Evolutionary conservation across 2,888 invertebrate species (phyloP).

Genomic region (Crioceris asparagi): DNA sequence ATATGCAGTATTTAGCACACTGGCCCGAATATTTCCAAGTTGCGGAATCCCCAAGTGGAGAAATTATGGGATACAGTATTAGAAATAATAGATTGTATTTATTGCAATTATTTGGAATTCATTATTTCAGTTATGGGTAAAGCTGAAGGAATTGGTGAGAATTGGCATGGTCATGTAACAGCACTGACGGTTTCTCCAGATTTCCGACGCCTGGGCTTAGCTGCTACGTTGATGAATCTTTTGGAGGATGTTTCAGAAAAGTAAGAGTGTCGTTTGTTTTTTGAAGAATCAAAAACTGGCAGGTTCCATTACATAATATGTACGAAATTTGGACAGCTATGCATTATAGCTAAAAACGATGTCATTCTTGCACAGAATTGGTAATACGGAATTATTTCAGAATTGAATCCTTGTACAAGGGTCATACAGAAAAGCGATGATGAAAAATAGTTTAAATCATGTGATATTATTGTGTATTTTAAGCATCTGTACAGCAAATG

Average conservation of each 20-base stretch:
- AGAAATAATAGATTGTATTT: slow-evolving; percentile 38
- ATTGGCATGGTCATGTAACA: slow-evolving; percentile 99
- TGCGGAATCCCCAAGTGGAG: slow-evolving; percentile 89
- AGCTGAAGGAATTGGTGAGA: slow-evolving; percentile 89
- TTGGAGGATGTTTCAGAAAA: slow-evolving; percentile 94
- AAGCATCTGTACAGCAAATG: too few species aligned
- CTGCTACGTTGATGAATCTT: slow-evolving; percentile 85
- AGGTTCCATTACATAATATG: too few species aligned
- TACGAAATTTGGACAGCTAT: too few species aligned
- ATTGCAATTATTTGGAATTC: background rate
- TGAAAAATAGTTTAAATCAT: too few species aligned
- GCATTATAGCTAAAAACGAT: too few species aligned
- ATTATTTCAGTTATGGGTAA: slow-evolving; percentile 88
- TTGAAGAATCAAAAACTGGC: background rate
- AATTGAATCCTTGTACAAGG: too few species aligned
- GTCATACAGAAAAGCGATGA: too few species aligned
- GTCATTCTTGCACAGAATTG: too few species aligned
- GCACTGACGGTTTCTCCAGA: slow-evolving; percentile 94
- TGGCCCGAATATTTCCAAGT: slow-evolving; percentile 99
- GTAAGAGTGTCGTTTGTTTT: slow-evolving; percentile 39
- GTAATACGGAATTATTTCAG: too few species aligned
- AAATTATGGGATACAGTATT: slow-evolving; percentile 99
- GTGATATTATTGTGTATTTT: too few species aligned
- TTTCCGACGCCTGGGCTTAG: slow-evolving; percentile 84
- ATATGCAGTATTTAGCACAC: slow-evolving; percentile 93